phyloP scores from a whole-genome alignment of 2,797 vertebrate species.

The Mus spretus region DNA sequence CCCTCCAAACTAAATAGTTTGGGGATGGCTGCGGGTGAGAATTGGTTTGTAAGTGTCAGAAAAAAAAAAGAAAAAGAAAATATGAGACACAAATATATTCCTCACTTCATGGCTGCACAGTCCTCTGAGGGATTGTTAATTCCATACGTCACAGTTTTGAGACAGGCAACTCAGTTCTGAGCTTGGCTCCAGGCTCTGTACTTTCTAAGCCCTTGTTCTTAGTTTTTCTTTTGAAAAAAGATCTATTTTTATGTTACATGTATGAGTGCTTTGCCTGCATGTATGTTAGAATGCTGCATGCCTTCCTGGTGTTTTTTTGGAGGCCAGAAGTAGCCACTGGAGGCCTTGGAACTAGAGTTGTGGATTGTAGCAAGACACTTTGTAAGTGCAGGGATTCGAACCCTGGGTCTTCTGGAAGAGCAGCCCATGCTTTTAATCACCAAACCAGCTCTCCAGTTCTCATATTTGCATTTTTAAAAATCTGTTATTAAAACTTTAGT shows the following conservation, averaged over 20 bases:
- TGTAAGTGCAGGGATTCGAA: not conserved
- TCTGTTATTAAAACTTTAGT: too few species aligned
- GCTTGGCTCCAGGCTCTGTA: not conserved
- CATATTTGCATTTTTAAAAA: not conserved
- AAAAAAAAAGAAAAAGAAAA: constrained; percentile 83
- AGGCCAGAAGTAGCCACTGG: not conserved
- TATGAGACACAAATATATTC: constrained; percentile 77
- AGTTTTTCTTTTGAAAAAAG: not conserved
- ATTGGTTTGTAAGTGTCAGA: constrained; percentile 80
- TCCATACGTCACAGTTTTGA: not conserved
- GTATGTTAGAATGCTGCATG: not conserved
- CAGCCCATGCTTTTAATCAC: not conserved
- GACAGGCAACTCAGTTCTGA: not conserved
- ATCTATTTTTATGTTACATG: not conserved
- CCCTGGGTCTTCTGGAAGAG: too few species aligned
- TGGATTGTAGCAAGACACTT: not conserved
- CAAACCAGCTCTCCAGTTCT: not conserved
- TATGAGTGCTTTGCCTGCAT: not conserved
- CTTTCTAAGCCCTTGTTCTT: not conserved
- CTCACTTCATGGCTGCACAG: constrained; percentile 65
- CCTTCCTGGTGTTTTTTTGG: not conserved
- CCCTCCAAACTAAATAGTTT: constrained; percentile 69
- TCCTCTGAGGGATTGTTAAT: constrained; percentile 71
- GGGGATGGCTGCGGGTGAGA: constrained; percentile 80
- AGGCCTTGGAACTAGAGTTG: not conserved